A percentile compares a stretch with the other conserved stretches of the same genome.
Conservation (phyloP, 2,113 vertebrate genomes). For the Malurus cyaneus region DNA sequence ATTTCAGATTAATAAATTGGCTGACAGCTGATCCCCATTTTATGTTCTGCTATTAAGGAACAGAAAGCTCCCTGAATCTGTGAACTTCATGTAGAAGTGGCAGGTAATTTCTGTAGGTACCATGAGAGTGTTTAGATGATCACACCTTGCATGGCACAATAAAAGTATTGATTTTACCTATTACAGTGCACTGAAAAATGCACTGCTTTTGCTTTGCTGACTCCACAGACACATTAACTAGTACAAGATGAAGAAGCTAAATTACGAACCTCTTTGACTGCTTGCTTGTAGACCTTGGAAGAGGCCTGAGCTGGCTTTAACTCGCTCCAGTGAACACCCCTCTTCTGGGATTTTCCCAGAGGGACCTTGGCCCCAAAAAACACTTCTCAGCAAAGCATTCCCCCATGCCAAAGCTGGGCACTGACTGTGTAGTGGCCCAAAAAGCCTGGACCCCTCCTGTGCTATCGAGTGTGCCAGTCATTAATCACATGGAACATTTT, state of each 20-base stretch:
- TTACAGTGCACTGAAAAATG: neutral
- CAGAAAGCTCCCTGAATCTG: neutral
- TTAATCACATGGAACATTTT: neutral
- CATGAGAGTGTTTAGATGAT: neutral
- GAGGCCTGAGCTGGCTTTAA: neutral
- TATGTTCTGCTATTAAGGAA: neutral
- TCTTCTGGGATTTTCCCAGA: neutral
- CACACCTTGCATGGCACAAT: neutral
- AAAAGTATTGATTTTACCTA: neutral
- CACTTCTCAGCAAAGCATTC: neutral
- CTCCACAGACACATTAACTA: neutral
- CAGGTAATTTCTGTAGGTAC: neutral
- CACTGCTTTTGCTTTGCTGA: neutral
- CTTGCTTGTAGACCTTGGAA: neutral
- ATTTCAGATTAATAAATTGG: neutral
- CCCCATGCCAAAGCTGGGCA: neutral
- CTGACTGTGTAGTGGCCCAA: neutral
- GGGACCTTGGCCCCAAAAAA: neutral
- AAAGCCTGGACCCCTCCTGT: neutral
- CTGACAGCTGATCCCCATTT: neutral
- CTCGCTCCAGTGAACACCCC: neutral
- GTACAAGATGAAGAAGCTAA: neutral
- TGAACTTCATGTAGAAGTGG: neutral
- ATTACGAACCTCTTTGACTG: accelerated
- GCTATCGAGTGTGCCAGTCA: neutral